Conservation (phyloP, 1,140 invertebrate species). For the Drosophila virilis region DNA sequence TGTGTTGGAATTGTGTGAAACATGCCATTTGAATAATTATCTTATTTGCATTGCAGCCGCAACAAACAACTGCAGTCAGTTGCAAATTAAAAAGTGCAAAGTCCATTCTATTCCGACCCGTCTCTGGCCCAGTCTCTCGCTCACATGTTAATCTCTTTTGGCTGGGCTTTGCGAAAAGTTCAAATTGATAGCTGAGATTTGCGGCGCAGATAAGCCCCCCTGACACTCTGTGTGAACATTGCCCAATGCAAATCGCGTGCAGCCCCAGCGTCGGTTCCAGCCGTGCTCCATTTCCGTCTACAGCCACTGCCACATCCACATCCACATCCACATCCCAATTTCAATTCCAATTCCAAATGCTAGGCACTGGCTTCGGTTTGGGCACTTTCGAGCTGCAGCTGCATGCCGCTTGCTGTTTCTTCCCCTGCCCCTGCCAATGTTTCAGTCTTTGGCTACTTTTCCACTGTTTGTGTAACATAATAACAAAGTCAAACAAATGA, state of each 20-base stretch:
- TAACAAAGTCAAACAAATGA: slow-evolving; percentile 81
- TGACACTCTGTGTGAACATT: slow-evolving; percentile 66
- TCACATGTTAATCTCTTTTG: slow-evolving; percentile 68
- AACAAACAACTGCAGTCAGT: slow-evolving; percentile 62
- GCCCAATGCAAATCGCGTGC: slow-evolving; percentile 74
- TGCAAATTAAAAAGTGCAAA: slow-evolving; percentile 74
- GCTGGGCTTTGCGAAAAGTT: slow-evolving; percentile 63
- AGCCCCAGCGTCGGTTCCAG: slow-evolving; percentile 23
- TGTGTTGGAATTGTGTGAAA: slow-evolving; percentile 84
- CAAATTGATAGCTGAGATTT: slow-evolving; percentile 79
- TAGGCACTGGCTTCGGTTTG: not conserved
- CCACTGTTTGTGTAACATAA: slow-evolving; percentile 79
- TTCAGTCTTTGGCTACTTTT: slow-evolving; percentile 27
- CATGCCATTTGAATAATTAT: slow-evolving; percentile 84
- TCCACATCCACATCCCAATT: not conserved
- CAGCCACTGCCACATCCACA: not conserved
- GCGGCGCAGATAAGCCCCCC: slow-evolving; percentile 63
- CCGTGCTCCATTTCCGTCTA: slow-evolving; percentile 55
- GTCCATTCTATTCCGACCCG: slow-evolving; percentile 19
- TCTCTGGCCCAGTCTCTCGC: not conserved
- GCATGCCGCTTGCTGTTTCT: not conserved
- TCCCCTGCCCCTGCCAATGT: not conserved
- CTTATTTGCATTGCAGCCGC: slow-evolving; percentile 79
- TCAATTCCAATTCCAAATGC: not conserved
- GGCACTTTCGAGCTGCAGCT: slow-evolving; percentile 1